Conservation (phyloP, 2,113 vertebrate genomes). For the Grus americana region DNA sequence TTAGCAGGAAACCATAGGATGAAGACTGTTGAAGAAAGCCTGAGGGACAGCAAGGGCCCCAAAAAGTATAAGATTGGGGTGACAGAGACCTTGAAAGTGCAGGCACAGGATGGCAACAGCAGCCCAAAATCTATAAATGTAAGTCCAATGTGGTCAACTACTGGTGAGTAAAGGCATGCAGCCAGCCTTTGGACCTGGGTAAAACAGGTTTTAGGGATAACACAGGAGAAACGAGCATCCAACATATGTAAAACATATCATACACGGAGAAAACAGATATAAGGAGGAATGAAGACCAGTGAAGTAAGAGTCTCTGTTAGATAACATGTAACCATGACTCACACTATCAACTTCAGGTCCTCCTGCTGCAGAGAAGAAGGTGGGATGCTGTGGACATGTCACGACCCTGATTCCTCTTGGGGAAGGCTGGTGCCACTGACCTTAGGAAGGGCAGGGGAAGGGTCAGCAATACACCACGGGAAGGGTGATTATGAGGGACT, state of each 20-base stretch:
- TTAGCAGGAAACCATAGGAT: not conserved
- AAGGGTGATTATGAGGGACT: not conserved
- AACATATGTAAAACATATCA: not conserved
- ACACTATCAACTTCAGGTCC: not conserved
- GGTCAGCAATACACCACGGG: not conserved
- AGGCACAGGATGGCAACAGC: not conserved
- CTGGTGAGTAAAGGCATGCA: not conserved
- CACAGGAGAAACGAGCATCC: not conserved
- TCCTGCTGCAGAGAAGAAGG: not conserved
- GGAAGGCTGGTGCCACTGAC: not conserved
- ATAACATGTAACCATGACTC: not conserved
- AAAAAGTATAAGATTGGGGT: not conserved
- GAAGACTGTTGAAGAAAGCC: not conserved
- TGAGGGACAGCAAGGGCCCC: not conserved
- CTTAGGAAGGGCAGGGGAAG: not conserved
- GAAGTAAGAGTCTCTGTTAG: not conserved
- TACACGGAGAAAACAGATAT: not conserved
- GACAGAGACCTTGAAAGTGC: not conserved
- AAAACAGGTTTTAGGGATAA: not conserved
- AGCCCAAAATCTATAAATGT: not conserved
- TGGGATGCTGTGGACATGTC: not conserved
- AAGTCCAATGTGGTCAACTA: not conserved
- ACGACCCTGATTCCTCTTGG: accelerated
- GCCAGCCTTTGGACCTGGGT: not conserved
- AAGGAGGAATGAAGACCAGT: not conserved